Evolutionary conservation across 2,888 invertebrate genomes (phyloP), one percentile per base, ranked within the genome.

Genomic region (Meloe dianella): DNA sequence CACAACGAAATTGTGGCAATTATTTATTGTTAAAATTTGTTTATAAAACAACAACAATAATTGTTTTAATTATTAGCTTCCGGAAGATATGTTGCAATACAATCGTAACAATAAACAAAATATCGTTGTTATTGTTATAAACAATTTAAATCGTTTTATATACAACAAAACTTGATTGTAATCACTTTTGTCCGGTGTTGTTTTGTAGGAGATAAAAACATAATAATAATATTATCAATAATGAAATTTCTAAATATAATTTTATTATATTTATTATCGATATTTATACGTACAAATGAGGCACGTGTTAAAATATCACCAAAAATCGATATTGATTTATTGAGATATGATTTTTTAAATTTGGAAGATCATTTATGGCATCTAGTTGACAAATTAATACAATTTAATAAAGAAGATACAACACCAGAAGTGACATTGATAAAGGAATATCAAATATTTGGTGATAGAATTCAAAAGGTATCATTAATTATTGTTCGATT

Each of bases 281-380:
- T 47, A 47, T 47, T 47, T 9, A 41, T 41, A n/a, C 9, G 4
- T 0, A 47, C 10, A 47, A 47, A 47, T 60, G 32, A 63, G 2
- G 63, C 24, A 22, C 67, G 67, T 22, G 10, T 57, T 7, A 56
- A 30, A 61, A 8, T 3, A 47, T 20, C 47, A 41, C 35, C 54
- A 17, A 64, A 60, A 60, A 51, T 58, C 27, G 70, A 73, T 59
- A 85, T 91, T n/a, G 91, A 92, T 79, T 79, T 85, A 63, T 78
- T 90, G 66, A 87, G 92, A 32, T 83, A 85, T 17, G 85, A 88
- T 61, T 87, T 92, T 75, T 82, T 89, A 54, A 79, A 83, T 20
- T 74, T 90, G 61, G 91, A 91, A 79, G 81, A 84, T 54, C 81
- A 85, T n/a, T 77, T 89, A 24, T 82, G 82, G 82, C 71, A 75